Evolutionary conservation across 2,888 invertebrate genomes (phyloP).

Genomic region (Tupiocoris notatus): DNA sequence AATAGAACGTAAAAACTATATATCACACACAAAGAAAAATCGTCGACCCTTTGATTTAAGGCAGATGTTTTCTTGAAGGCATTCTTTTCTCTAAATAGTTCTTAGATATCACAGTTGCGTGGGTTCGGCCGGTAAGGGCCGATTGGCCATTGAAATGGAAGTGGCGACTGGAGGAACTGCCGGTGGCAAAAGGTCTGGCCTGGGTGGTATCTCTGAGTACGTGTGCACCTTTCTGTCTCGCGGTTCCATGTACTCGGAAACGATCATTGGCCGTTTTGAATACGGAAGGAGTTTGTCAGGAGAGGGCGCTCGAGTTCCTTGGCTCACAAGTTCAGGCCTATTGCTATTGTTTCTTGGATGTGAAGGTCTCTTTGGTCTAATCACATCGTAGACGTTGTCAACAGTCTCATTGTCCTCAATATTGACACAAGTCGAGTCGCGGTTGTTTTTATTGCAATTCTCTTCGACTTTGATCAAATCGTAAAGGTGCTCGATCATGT

Average conservation of each 20-base stretch:
- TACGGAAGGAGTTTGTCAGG: slow-evolving; percentile 60
- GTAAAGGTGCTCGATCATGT: slow-evolving; percentile 74
- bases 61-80: slow-evolving; percentile 43
- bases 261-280: slow-evolving; percentile 54
- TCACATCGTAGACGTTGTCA: slow-evolving; percentile 63
- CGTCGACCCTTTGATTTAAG: slow-evolving; percentile 42
- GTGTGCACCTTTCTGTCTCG: slow-evolving; percentile 57
- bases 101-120: slow-evolving; percentile 47
- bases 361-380: slow-evolving; percentile 54
- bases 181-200: slow-evolving; percentile 49
- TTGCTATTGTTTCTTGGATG: slow-evolving; percentile 19
- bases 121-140: slow-evolving; percentile 69
- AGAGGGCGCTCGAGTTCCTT: slow-evolving; percentile 62
- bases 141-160: slow-evolving; percentile 60
- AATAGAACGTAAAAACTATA: slow-evolving; percentile 14
- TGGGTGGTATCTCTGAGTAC: slow-evolving; percentile 62
- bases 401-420: slow-evolving; percentile 51
- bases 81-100: background rate
- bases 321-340: slow-evolving; percentile 49
- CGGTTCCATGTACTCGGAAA: slow-evolving; percentile 57
- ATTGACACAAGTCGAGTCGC: slow-evolving; percentile 52
- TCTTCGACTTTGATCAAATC: slow-evolving; percentile 72
- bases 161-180: slow-evolving; percentile 12
- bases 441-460: slow-evolving; percentile 59
- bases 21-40: slow-evolving; percentile 38